Base-by-base conservation (phyloP, 2,797 vertebrate genomes). In the Onychomys torridus region DNA sequence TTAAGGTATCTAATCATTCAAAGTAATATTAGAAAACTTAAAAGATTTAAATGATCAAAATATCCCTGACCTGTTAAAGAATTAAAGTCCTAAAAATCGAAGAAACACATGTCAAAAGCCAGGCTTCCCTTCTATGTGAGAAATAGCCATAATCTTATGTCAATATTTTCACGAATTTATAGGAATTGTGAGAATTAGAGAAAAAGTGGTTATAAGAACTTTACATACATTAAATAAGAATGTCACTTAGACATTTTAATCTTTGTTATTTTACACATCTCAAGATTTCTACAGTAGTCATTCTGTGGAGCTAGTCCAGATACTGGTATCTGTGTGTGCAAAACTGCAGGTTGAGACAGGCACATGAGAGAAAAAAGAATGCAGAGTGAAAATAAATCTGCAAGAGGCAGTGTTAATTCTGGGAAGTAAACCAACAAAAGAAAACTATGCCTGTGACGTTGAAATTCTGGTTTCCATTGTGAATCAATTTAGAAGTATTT, bases 31-130 rank as follows among this genome's bases (percentile, higher is more conserved):
- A 46, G 57, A 86, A 93, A n/a, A 16, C 1, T 73, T 34, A 88
- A 69, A 90, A 71, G 4, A 75, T 46, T 29, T 25, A 94, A 90
- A 84, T 82, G 14, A 82, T 90, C 46, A 59, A 95, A 93, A 34
- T 67, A 83, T 79, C 3, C 12, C 4, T 63, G 7, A 1, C 6
- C 25, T 34, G 4, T 77, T 21, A 82, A 86, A 91, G 23, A 25
- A 14, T 83, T 93, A 90, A 65, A 88, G 46, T 69, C 5, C 4
- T 83, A 52, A 81, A 81, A 83, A 5, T 17, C 55, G 1, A 16
- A 89, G 37, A 89, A 77, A 43, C 1, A 67, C 3, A 9, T 78
- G 1, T 94, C 6, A 81, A 93, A 55, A 69, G 19, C 9, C 55
- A 63, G 2, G 46, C 16, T 12, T 13, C 32, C 17, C 4, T 90